These are phyloP conservation scores for Pristiophorus japonicus DNA, from an alignment of 2,113 vertebrate genomes.

Conservation along the genomic window DNA sequence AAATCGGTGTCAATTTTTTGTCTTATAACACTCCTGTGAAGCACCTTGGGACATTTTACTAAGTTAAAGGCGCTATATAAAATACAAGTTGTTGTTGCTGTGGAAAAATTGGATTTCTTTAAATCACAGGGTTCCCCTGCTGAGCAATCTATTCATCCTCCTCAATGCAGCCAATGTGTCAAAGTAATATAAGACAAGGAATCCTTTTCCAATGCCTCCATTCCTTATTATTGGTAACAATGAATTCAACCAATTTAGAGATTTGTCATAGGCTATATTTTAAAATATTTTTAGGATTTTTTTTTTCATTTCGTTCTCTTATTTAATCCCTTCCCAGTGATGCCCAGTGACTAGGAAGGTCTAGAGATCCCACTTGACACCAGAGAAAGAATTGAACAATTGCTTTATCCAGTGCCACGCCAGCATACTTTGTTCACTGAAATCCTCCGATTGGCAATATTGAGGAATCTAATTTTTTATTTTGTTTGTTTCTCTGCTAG, in stretches of 20 bases:
- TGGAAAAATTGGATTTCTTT: not conserved
- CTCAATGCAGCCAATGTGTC: not conserved
- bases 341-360: too few species aligned
- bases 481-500: not conserved
- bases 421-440: not conserved
- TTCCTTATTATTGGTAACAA: not conserved
- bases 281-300: not conserved
- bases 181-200: not conserved
- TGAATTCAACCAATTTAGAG: not conserved
- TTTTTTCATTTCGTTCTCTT: not conserved
- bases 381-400: not conserved
- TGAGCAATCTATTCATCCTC: not conserved
- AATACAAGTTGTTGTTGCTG: too few species aligned
- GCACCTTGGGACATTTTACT: too few species aligned
- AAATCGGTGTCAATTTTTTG: too few species aligned
- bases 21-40: too few species aligned
- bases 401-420: not conserved
- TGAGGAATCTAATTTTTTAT: not conserved
- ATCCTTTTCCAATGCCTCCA: not conserved
- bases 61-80: too few species aligned
- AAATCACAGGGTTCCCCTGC: not conserved
- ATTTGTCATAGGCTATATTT: not conserved
- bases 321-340: not conserved
- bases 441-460: too few species aligned
- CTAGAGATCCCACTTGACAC: not conserved